phyloP scores from a whole-genome alignment of 2,888 invertebrate genomes.

The Carpatolechia fugitivella region DNA sequence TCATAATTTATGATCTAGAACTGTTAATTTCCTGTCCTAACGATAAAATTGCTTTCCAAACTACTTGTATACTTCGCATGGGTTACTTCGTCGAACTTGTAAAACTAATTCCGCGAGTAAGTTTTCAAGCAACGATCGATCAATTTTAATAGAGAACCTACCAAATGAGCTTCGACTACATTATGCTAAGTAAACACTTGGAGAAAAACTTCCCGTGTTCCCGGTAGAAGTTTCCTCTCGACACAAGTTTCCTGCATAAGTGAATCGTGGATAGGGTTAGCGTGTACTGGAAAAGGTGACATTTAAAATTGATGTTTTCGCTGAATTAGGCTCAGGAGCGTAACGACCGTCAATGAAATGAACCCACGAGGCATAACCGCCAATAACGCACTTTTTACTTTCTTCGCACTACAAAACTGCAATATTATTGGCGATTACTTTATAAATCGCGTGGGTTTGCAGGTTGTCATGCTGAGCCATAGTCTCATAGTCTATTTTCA shows the following conservation, averaged over 20 bases:
- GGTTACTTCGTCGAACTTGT: not conserved
- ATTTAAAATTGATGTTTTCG: not conserved
- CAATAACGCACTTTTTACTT: too few relatives aligned
- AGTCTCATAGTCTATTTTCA: too few relatives aligned
- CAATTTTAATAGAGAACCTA: conserved; percentile 9
- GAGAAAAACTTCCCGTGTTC: conserved; percentile 31
- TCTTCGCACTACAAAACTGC: too few relatives aligned
- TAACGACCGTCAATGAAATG: too few relatives aligned
- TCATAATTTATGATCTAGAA: too few relatives aligned
- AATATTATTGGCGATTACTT: too few relatives aligned
- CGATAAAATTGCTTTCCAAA: too few relatives aligned
- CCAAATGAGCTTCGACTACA: conserved; percentile 4
- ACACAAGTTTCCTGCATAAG: conserved; percentile 46
- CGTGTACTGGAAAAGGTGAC: not conserved
- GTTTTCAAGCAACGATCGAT: conserved; percentile 2
- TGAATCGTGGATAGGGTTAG: conserved; percentile 40
- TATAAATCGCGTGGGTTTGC: too few relatives aligned
- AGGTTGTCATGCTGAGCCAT: too few relatives aligned
- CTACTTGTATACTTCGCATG: not conserved
- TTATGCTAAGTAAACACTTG: conserved; percentile 20
- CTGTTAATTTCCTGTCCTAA: too few relatives aligned
- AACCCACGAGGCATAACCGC: too few relatives aligned
- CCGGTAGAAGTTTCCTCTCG: conserved; percentile 26
- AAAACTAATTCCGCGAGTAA: conserved; percentile 1
- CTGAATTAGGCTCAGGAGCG: too few relatives aligned